These are phyloP conservation scores for Podarcis siculus DNA, from an alignment of 2,797 vertebrate genomes.

Conservation along the genomic window DNA sequence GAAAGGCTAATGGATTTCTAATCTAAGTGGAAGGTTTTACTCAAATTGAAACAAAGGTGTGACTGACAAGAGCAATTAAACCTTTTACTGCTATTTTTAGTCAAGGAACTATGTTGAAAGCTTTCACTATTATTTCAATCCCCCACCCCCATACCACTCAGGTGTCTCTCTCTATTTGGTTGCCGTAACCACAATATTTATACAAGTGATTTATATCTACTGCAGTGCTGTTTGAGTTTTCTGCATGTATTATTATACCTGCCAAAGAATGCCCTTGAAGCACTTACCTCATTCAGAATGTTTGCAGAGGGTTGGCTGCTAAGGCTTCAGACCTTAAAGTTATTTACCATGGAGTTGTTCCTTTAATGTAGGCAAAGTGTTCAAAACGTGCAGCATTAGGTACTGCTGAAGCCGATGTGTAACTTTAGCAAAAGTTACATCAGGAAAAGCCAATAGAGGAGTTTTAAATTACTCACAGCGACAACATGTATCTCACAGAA, in stretches of 20 bases:
- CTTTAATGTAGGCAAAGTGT: neutral
- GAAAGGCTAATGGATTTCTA: constrained; percentile 66
- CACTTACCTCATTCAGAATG: constrained; percentile 11
- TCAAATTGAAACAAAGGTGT: constrained; percentile 66
- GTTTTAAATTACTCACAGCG: neutral
- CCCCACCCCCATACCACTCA: constrained; percentile 20
- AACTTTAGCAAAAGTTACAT: constrained; percentile 30
- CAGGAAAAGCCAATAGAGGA: too few relatives aligned
- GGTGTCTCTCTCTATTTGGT: constrained; percentile 44
- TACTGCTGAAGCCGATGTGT: neutral
- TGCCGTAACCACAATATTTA: constrained; percentile 49
- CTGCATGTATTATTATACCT: constrained; percentile 50
- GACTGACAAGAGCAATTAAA: constrained; percentile 69
- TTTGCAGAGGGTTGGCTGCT: neutral
- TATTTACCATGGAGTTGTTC: neutral
- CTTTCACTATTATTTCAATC: constrained; percentile 45
- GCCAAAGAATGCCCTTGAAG: constrained; percentile 34
- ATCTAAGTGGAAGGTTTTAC: constrained; percentile 61
- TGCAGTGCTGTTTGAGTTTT: constrained; percentile 44
- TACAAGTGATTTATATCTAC: constrained; percentile 53
- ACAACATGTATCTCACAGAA: neutral
- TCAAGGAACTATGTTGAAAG: constrained; percentile 45
- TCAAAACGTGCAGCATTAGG: constrained; percentile 16
- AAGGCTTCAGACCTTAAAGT: neutral
- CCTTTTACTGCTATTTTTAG: constrained; percentile 57